Conservation (phyloP, 2,888 invertebrate species). For the Siphlonurus alternatus region DNA sequence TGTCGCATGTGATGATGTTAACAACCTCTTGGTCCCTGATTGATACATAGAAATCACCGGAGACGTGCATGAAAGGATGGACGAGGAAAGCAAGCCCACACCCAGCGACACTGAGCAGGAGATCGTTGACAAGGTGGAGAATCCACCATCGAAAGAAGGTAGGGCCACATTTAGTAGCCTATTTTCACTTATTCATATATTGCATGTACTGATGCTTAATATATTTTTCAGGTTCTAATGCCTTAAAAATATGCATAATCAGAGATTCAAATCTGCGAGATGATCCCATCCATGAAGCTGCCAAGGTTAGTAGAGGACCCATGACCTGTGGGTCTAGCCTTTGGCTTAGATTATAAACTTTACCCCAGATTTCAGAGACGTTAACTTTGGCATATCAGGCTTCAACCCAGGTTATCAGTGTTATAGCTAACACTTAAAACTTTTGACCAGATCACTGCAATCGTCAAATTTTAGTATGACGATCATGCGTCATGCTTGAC, state of each 20-base stretch:
- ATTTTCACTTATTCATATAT: too few relatives aligned
- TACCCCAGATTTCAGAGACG: too few relatives aligned
- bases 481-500: too few relatives aligned
- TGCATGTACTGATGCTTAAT: not conserved
- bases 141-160: not conserved
- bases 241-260: constrained; percentile 1
- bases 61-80: not conserved
- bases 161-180: not conserved
- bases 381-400: too few relatives aligned
- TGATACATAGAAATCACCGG: not conserved
- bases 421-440: too few relatives aligned
- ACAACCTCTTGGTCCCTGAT: not conserved
- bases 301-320: constrained; percentile 3
- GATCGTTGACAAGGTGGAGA: not conserved
- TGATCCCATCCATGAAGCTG: constrained; percentile 1
- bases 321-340: too few relatives aligned
- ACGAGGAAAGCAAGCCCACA: not conserved
- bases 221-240: not conserved
- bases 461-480: too few relatives aligned
- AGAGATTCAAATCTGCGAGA: not conserved
- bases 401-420: too few relatives aligned
- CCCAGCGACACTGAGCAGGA: not conserved
- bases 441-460: too few relatives aligned
- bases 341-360: too few relatives aligned
- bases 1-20: too few relatives aligned